These are phyloP conservation scores for Squalus acanthias DNA, from an alignment of 2,797 vertebrate species.

Conservation along the genomic window DNA sequence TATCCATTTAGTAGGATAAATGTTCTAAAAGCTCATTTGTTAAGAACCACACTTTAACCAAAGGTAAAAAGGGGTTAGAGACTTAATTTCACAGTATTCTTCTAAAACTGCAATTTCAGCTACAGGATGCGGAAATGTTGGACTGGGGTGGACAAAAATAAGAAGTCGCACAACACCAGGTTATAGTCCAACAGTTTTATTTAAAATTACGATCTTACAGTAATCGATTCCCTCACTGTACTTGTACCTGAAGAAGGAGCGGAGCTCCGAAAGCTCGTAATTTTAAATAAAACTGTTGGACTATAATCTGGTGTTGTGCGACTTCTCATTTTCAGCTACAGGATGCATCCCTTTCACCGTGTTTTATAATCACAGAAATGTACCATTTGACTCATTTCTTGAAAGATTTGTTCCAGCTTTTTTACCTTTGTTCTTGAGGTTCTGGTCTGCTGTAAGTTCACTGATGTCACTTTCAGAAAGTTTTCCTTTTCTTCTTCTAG, in stretches of 20 bases:
- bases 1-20: not conserved
- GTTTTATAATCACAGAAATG: constrained; percentile 44
- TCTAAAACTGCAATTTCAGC: not conserved
- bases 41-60: not conserved
- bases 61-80: too few relatives aligned
- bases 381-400: constrained; percentile 42
- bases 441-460: constrained; percentile 39
- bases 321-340: not conserved
- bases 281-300: too few relatives aligned
- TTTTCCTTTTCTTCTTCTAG: constrained; percentile 40
- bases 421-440: not conserved
- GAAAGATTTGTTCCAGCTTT: constrained; percentile 42
- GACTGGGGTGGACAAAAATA: too few relatives aligned
- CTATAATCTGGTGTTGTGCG: too few relatives aligned
- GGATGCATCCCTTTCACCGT: constrained; percentile 31
- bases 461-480: constrained; percentile 42
- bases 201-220: too few relatives aligned
- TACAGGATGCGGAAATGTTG: not conserved
- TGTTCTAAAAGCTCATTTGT: not conserved
- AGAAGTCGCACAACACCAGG: too few relatives aligned
- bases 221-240: too few relatives aligned
- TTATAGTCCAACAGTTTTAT: too few relatives aligned
- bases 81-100: not conserved
- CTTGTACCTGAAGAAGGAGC: too few relatives aligned
- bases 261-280: too few relatives aligned